Evolutionary conservation across 2,888 invertebrate genomes (phyloP), one percentile per base, ranked within the genome.

Genomic region (Dorcus hopei): DNA sequence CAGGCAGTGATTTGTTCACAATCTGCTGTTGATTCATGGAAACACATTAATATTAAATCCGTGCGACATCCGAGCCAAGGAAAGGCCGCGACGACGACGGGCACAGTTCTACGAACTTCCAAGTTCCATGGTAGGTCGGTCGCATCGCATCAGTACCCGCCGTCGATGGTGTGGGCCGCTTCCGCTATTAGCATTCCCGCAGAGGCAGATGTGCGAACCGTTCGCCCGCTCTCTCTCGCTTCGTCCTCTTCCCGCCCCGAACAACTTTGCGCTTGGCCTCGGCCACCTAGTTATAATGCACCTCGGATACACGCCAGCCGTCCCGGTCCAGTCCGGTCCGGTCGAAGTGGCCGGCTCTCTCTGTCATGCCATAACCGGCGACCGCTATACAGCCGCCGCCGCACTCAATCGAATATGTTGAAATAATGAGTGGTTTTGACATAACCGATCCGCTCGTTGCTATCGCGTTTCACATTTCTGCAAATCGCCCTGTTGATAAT

Each of bases 171-270:
- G 70, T 65, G 72, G 68, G 69, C 69, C 70, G 70, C 70, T 72
- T 72, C 72, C 71, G 73, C 72, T 71, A 72, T 73, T 73, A 73
- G 73, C 71, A 73, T 73, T 72, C 71, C 69, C 71, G 67, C 66
- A 66, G 71, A 71, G 72, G 71, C 72, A 72, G 72, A 72, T 72
- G 72, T 72, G 71, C 70, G 66, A 66, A 61, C 66, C 62, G 66
- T 57, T 57, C 61, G 59, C 52, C 52, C 58, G 57, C 54, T 61
- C 42, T 58, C 57, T 59, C 58, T 54, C 42, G 52, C 39, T 47
- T 38, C 38, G 23, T 55, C 52, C 49, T 23, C 49, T 26, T 54
- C 54, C 47, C 26, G 41, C 33, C 16, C 41, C 48, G 50, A 38
- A 26, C 52, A 52, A 43, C 54, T 50, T 45, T 48, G 40, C 49